These are phyloP conservation scores for Schizopygopsis malacanthus DNA, from an alignment of 2,797 vertebrate genomes.

Conservation along the genomic window DNA sequence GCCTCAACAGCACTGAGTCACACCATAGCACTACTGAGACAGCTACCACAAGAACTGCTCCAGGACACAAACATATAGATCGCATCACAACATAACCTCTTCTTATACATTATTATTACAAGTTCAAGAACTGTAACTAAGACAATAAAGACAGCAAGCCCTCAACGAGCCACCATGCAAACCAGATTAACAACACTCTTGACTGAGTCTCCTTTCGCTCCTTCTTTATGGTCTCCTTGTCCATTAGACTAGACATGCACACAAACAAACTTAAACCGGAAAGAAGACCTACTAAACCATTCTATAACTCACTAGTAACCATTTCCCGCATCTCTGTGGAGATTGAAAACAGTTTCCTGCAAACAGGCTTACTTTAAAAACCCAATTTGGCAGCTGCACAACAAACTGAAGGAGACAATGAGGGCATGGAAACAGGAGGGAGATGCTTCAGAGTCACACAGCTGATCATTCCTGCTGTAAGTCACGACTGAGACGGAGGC, in stretches of 20 bases:
- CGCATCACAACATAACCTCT: background rate
- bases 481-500: constrained; percentile 8
- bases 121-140: background rate
- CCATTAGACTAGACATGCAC: background rate
- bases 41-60: background rate
- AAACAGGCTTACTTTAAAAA: constrained; percentile 1
- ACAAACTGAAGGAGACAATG: constrained; percentile 15
- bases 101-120: background rate
- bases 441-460: constrained; percentile 21
- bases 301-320: background rate
- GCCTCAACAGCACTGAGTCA: constrained; percentile 45
- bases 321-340: background rate
- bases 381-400: background rate
- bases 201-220: background rate
- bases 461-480: constrained; percentile 25
- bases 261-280: background rate
- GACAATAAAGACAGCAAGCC: background rate
- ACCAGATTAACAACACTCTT: background rate
- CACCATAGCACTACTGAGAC: constrained; percentile 24
- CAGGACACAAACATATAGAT: constrained; percentile 14
- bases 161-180: background rate
- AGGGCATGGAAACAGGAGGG: constrained; percentile 16
- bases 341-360: background rate
- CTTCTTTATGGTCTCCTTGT: background rate
- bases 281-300: background rate